phyloP scores from a whole-genome alignment of 2,888 invertebrate genomes.

The Aspidapion aeneum region DNA sequence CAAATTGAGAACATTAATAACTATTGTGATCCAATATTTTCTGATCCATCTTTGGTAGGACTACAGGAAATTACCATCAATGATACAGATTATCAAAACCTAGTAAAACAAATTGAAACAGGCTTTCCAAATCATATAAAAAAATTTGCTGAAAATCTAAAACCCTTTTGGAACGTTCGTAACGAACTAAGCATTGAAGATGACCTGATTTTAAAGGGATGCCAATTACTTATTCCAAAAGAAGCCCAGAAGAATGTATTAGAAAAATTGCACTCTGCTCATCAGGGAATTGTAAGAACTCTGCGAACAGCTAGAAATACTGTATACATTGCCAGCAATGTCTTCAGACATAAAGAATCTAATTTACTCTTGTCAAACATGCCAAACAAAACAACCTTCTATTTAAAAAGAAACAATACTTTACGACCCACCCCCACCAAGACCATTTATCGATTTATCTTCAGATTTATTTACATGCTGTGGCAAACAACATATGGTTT shows the following conservation, averaged over 20 bases:
- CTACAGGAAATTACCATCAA: not conserved
- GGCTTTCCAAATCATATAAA: not conserved
- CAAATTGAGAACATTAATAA: not conserved
- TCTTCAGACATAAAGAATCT: not conserved
- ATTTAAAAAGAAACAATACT: not conserved
- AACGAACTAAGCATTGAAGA: not conserved
- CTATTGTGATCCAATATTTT: not conserved
- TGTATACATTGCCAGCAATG: not conserved
- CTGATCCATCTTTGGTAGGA: not conserved
- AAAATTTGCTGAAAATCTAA: not conserved
- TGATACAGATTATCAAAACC: not conserved
- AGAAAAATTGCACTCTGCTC: not conserved
- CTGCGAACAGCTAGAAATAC: not conserved
- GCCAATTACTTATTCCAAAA: too few species aligned
- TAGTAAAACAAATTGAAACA: not conserved
- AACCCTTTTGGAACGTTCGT: not conserved
- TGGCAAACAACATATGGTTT: not conserved
- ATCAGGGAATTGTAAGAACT: not conserved
- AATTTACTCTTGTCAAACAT: not conserved
- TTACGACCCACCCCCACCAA: not conserved
- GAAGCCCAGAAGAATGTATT: too few species aligned
- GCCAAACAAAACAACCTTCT: not conserved
- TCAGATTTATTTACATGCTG: not conserved
- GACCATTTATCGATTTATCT: not conserved
- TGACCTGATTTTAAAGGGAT: too few species aligned